Evolutionary conservation across 2,888 invertebrate genomes (phyloP), one percentile per base, ranked within the genome.

Genomic region (Empis stercorea): DNA sequence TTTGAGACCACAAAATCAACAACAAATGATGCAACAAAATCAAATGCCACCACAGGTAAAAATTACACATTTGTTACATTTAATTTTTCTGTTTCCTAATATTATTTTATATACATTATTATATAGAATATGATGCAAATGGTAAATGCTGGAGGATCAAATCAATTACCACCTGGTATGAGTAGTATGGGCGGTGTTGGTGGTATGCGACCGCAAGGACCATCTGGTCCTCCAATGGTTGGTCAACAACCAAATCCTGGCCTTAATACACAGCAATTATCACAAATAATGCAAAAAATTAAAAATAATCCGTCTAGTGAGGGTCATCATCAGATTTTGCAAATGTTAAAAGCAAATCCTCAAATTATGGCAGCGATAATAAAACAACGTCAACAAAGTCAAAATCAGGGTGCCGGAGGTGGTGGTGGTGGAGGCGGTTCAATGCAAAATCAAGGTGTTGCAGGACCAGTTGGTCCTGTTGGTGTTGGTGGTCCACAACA

Each of bases 291-390:
- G 80, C 82, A 84, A 59, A 92, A 92, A 50, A 75, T 97, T 45
- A 81, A 88, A 58, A 88, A 87, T 57, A 93, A 94, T 45, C 84
- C 84, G 57, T 85, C 88, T 43, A 87, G 86, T 54, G 91, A 94
- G 63, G 94, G 95, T 64, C 94, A 95, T 62, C 85, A 85, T 62
- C 86, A 88, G 70, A 81, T 89, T 51, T 74, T 94, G 52, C 81
- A 84, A 61, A 91, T 95, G 61, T 78, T 95, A 53, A 93, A 93
- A 70, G 84, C 87, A 54, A 92, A 94, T 72, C 95, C 95, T 37
- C 89, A 88, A 59, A 76, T 96, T 42, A 94, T 95, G 91, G 91
- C 93, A 47, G 91, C 93, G 46, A 92, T 92, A 64, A 87, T 95
- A 55, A 91, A 92, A 62, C 88, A 89, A 67, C 75, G 87, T 64